Evolutionary conservation across 1,140 invertebrate species (phyloP), one percentile per base, ranked within the genome.

Genomic region (Stegodyphus mimosarum): DNA sequence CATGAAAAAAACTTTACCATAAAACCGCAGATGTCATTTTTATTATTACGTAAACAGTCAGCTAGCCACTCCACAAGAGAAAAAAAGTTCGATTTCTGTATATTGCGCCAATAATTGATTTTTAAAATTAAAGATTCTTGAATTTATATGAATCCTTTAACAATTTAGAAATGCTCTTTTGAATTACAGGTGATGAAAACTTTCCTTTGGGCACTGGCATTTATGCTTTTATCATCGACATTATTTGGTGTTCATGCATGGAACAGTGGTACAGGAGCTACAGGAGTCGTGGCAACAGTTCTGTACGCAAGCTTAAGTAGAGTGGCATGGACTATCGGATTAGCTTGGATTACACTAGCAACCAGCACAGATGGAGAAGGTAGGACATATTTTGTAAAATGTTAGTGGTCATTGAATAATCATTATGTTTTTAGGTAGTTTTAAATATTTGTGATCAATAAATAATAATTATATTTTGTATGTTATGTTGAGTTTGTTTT

Each of bases 301-400:
- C 90, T 93, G 72, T 95, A 94, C 87, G 92, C 92, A 7, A 92
- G 94, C 2, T 90, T 94, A 86, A 92, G 92, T 83, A 94, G 94
- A 11, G 89, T 94, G 17, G 90, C 93, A 2, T 92, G 93, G 85
- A 91, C 93, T 7, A 72, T 94, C 6, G 91, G 92, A 7, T 90
- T 95, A 6, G 92, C 92, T 55, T 95, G 94, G 94, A 87, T 95
- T 10, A 93, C 95, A 9, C 90, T 96, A 17, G 94, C 95, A 33
- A 33, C 33, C 52, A 96, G 95, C 88, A 94, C 93, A 88, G 93
- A 93, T 87, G 94, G 95, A 6, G 93, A 95, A 88, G 95, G 94
- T 70, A 94, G 94, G 53, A 69, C 52, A n/a, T 4, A 67, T 11
- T 48, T 18, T 5, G 9, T 10, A 9, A 10, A 60, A 9, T 60